Base-by-base conservation (phyloP, 1,140 invertebrate genomes). In the Sarcophaga bullata region DNA sequence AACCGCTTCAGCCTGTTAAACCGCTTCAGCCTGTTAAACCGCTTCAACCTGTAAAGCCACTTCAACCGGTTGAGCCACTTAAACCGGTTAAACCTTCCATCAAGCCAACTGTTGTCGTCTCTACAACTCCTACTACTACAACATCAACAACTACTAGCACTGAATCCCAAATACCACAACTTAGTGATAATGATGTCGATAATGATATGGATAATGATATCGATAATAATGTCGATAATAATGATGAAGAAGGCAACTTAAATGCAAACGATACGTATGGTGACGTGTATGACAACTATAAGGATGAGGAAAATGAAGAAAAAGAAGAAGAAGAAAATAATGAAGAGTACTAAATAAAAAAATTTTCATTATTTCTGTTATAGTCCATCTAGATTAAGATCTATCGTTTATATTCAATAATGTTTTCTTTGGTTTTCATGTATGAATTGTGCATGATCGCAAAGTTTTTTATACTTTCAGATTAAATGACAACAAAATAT, bases 281-380 rank as follows among this genome's bases (percentile, higher is more conserved):
- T 8, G 47, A 47, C 10, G 37, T 17, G 8, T 8, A 78, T 37
- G 47, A 49, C 8, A 37, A 78, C 37, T 6, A 17, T 54, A 48
- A 80, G 47, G 47, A 80, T 6, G 76, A 80, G 8, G 76, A 80
- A 54, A 80, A 8, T 68, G 54, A 81, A 10, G 52, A 58, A 58
- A 54, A 58, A 46, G 54, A 62, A 5, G 49, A 80, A 48, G 76
- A 49, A 15, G 15, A n/a, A n/a, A n/a, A n/a, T n/a, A n/a, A n/a
- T n/a, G n/a, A n/a, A n/a, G n/a, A n/a, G n/a, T n/a, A n/a, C n/a
- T n/a, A n/a, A n/a, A n/a, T n/a, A n/a, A n/a, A n/a, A n/a, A n/a
- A n/a, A n/a, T n/a, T n/a, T n/a, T n/a, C n/a, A n/a, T n/a, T n/a
- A n/a, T n/a, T n/a, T n/a, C n/a, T n/a, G n/a, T n/a, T n/a, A n/a